Conservation (phyloP, 2,888 invertebrate species). For the Lysandra bellargus region DNA sequence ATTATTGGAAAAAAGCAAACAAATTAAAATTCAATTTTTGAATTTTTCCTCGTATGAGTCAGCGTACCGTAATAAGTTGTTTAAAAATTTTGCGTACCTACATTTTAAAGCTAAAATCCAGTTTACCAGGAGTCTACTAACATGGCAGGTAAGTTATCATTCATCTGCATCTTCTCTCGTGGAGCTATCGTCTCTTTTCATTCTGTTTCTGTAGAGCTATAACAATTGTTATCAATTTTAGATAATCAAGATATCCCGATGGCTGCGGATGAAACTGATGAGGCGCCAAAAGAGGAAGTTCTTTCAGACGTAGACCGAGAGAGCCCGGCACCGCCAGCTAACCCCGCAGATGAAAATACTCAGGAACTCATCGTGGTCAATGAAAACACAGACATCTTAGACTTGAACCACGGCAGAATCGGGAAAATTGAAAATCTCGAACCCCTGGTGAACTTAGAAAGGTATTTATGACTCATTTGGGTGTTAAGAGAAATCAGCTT, state of each 20-base stretch:
- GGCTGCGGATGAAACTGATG: constrained; percentile 46
- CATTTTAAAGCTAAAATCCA: background rate
- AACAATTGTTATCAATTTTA: constrained; percentile 37
- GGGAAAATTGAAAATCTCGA: constrained; percentile 92
- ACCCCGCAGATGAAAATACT: constrained; percentile 58
- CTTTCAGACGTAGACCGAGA: constrained; percentile 43
- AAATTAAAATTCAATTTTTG: background rate
- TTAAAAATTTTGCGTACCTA: background rate
- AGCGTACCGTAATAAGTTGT: background rate
- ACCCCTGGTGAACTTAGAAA: constrained; percentile 86
- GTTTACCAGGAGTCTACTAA: background rate
- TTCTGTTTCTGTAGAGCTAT: background rate
- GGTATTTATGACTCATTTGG: constrained; percentile 50
- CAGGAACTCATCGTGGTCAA: constrained; percentile 84
- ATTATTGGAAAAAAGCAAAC: background rate
- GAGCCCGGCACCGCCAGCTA: constrained; percentile 54
- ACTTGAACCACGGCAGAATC: constrained; percentile 93
- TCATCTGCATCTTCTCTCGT: background rate
- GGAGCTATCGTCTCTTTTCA: background rate
- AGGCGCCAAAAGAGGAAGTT: constrained; percentile 42
- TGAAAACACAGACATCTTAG: constrained; percentile 86
- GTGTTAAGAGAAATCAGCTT: background rate
- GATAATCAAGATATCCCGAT: constrained; percentile 53
- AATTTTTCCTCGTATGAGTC: background rate
- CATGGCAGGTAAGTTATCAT: constrained; percentile 38